A percentile compares a stretch with the other conserved stretches of the same genome.
These are phyloP conservation scores for Mus caroli DNA, from an alignment of 2,797 vertebrate genomes.

Conservation along the genomic window DNA sequence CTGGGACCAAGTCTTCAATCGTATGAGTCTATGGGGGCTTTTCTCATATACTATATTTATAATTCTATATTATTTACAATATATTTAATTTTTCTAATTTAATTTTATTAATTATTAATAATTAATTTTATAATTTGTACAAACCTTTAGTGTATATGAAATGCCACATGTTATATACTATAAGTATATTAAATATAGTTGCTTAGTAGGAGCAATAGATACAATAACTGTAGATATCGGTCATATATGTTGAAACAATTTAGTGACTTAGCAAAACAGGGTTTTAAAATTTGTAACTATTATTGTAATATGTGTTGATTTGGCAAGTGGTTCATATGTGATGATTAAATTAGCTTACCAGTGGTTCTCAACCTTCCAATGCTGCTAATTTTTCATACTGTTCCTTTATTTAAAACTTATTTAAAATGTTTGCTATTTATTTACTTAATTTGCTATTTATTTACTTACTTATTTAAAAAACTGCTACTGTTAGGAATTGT, in stretches of 20 bases:
- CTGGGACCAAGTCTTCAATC: neutral
- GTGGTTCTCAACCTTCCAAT: neutral
- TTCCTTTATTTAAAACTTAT: neutral
- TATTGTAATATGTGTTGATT: neutral
- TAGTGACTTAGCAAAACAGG: neutral
- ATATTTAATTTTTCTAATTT: neutral
- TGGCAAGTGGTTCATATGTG: neutral
- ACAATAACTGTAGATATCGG: neutral
- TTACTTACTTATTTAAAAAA: neutral
- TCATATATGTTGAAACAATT: conserved; percentile 2
- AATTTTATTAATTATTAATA: neutral
- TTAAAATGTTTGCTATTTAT: neutral
- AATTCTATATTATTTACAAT: neutral
- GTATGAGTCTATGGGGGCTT: neutral
- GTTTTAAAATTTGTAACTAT: conserved; percentile 4
- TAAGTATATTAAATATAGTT: neutral
- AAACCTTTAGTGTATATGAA: neutral
- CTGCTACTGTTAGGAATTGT: neutral
- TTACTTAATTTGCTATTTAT: neutral
- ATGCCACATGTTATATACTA: neutral
- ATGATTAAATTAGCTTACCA: neutral
- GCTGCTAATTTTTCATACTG: neutral
- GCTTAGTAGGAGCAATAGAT: neutral
- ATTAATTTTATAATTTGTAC: neutral
- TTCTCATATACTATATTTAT: neutral